A percentile compares a stretch with the other conserved stretches of the same genome.
phyloP scores from a whole-genome alignment of 2,888 invertebrate genomes.

The Heliconius hortense region DNA sequence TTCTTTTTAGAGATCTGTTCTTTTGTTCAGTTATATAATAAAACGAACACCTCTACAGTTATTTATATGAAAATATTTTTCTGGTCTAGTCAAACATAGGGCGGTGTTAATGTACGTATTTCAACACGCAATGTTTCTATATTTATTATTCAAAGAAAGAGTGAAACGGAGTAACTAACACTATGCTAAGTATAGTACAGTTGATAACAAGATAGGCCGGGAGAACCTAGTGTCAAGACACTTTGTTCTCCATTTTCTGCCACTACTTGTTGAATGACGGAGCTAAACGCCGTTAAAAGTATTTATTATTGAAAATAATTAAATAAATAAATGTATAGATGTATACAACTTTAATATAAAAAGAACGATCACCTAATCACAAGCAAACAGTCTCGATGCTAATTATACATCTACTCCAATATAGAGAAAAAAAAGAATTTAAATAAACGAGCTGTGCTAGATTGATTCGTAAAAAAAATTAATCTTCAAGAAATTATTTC shows the following conservation, averaged over 20 bases:
- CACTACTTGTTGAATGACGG: not conserved
- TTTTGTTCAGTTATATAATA: too few species aligned
- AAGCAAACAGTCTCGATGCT: not conserved
- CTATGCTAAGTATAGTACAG: too few species aligned
- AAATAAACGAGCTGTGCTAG: constrained; percentile 3
- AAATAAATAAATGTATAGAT: too few species aligned
- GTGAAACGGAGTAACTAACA: too few species aligned
- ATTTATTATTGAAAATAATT: not conserved
- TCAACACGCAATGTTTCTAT: too few species aligned
- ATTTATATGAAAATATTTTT: too few species aligned
- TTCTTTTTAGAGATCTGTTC: too few species aligned
- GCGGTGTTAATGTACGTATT: too few species aligned
- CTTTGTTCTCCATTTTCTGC: not conserved
- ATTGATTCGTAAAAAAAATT: not conserved
- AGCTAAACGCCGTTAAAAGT: not conserved
- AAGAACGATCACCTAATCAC: not conserved
- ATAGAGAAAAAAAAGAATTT: not conserved
- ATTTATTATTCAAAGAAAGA: too few species aligned
- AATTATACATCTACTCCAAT: not conserved
- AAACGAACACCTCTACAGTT: too few species aligned
- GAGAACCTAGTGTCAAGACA: not conserved
- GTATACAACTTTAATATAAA: not conserved
- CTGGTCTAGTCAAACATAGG: too few species aligned
- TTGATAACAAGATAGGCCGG: not conserved
- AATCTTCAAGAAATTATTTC: not conserved